These are phyloP conservation scores for Nicator chloris DNA, from an alignment of 2,113 vertebrate species.

Conservation along the genomic window DNA sequence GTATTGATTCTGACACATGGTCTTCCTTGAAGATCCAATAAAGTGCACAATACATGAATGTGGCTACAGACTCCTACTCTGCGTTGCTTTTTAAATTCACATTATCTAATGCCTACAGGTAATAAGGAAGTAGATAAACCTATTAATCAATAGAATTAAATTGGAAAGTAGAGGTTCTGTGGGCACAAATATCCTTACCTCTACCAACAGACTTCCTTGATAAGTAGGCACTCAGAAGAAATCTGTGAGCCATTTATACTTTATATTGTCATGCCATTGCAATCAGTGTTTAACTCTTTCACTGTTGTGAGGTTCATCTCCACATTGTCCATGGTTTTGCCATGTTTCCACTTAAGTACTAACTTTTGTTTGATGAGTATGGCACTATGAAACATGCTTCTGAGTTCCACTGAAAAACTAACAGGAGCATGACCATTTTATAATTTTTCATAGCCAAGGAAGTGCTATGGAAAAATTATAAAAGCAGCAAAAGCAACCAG, in stretches of 20 bases:
- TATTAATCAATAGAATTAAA: slow-evolving; percentile 45
- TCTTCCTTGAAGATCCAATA: background rate
- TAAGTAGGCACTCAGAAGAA: background rate
- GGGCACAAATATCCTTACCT: slow-evolving; percentile 10
- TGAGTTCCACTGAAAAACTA: background rate
- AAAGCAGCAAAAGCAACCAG: background rate
- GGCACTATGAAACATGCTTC: background rate
- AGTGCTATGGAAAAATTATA: background rate
- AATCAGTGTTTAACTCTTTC: background rate
- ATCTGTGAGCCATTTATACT: background rate
- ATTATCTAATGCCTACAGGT: slow-evolving; percentile 12
- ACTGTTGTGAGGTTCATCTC: background rate
- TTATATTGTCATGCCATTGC: background rate
- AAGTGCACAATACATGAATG: background rate
- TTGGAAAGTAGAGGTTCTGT: slow-evolving; percentile 17
- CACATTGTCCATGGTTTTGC: background rate
- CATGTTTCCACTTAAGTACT: background rate
- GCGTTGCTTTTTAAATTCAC: background rate
- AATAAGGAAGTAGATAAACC: slow-evolving; percentile 37
- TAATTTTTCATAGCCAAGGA: no score
- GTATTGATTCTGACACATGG: background rate
- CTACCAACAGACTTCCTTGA: background rate
- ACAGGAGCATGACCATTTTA: background rate
- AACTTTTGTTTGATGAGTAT: background rate
- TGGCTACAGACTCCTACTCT: background rate